These are phyloP conservation scores for Hephaestus fuliginosus DNA, from an alignment of 2,797 vertebrate species.

Conservation along the genomic window DNA sequence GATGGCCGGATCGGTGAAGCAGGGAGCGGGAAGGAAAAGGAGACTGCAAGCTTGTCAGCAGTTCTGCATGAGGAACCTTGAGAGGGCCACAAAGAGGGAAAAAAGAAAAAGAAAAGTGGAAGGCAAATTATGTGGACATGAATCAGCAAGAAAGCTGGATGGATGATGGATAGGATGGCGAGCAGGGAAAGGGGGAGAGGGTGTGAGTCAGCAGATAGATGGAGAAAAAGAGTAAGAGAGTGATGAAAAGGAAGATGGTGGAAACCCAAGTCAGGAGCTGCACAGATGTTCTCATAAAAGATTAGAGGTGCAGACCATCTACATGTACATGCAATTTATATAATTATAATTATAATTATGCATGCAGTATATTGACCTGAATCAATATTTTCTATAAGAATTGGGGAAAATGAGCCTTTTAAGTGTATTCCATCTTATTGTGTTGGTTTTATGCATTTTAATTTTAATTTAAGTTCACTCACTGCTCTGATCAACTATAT, in stretches of 20 bases:
- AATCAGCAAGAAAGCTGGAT: conserved; percentile 75
- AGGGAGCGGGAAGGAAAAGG: conserved; percentile 26
- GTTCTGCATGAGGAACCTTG: conserved; percentile 68
- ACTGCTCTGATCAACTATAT: neutral
- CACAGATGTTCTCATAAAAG: conserved; percentile 30
- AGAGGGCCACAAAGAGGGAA: conserved; percentile 48
- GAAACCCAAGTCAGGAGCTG: conserved; percentile 40
- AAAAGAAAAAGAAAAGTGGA: conserved; percentile 32
- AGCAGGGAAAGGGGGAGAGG: conserved; percentile 55
- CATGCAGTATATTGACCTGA: no score
- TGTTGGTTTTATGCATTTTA: neutral
- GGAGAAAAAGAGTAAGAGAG: conserved; percentile 61
- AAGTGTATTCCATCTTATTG: neutral
- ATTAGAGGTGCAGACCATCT: conserved; percentile 10
- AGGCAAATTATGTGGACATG: conserved; percentile 74
- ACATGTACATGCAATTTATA: neutral
- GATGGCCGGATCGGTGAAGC: conserved; percentile 61
- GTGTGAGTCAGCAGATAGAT: conserved; percentile 73
- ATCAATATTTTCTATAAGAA: neutral
- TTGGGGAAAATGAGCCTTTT: neutral
- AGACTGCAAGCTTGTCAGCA: conserved; percentile 65
- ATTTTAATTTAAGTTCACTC: neutral
- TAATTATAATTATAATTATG: no score
- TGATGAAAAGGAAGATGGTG: conserved; percentile 53
- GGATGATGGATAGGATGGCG: conserved; percentile 72